phyloP scores from a whole-genome alignment of 2,888 invertebrate species.

The Sminthurinus aureus region DNA sequence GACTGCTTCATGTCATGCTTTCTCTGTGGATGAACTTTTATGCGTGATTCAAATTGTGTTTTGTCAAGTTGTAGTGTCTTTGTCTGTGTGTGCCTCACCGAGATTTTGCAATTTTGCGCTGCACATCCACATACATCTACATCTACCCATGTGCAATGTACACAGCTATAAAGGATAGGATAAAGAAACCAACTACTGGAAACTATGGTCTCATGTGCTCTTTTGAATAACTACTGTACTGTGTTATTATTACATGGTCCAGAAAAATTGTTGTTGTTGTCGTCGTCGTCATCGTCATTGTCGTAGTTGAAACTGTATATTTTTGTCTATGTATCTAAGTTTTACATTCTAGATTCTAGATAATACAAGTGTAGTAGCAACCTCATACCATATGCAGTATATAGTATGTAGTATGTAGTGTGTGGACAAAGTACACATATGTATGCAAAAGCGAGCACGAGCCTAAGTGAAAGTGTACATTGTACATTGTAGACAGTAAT shows the following conservation, averaged over 20 bases:
- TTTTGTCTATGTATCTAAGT: not conserved
- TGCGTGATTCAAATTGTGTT: not conserved
- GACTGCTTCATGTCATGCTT: no score
- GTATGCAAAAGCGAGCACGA: no score
- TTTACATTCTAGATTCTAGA: not conserved
- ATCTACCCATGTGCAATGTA: not conserved
- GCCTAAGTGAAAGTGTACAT: no score
- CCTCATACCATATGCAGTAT: no score
- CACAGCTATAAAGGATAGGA: not conserved
- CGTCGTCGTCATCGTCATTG: not conserved
- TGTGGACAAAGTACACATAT: no score
- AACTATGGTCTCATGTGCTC: not conserved
- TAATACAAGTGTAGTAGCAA: no score
- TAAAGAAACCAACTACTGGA: no score
- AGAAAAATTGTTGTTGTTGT: no score
- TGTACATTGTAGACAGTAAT: no score
- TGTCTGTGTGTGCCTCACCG: not conserved
- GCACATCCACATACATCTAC: not conserved
- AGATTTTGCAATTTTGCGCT: conserved; percentile 16
- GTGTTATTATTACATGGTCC: not conserved
- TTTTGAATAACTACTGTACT: not conserved
- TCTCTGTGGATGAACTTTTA: not conserved
- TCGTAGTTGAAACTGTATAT: not conserved
- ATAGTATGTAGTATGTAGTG: no score
- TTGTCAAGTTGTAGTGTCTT: not conserved